Conservation (phyloP, 2,888 invertebrate genomes). For the Blastobasis lacticolella region DNA sequence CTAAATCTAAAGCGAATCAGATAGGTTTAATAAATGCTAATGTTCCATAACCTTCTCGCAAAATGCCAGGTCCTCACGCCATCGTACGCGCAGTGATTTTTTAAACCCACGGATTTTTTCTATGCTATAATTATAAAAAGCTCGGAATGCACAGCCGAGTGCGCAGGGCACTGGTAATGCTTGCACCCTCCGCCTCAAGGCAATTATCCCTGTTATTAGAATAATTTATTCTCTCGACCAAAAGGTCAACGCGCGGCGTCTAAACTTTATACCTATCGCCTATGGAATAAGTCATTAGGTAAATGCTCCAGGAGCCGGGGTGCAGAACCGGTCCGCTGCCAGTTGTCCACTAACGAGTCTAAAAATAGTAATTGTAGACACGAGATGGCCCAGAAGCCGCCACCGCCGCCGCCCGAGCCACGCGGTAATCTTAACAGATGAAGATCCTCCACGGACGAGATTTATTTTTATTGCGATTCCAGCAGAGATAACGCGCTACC, state of each 20-base stretch:
- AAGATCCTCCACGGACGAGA: constrained; percentile 6
- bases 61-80: no score
- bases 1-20: no score
- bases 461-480: constrained; percentile 2
- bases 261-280: not conserved
- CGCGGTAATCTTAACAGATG: constrained; percentile 5
- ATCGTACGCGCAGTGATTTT: no score
- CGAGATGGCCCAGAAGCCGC: constrained; percentile 9
- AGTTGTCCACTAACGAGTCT: constrained; percentile 18
- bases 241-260: constrained; percentile 10
- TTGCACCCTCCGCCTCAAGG: constrained; percentile 25
- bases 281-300: constrained; percentile 26
- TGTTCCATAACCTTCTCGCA: no score
- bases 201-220: constrained; percentile 20
- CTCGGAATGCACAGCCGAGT: constrained; percentile 16
- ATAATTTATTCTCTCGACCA: constrained; percentile 6
- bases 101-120: no score
- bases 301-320: constrained; percentile 10
- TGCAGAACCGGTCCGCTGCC: constrained; percentile 20
- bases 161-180: constrained; percentile 18
- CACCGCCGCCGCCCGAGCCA: constrained; percentile 11
- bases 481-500: not conserved
- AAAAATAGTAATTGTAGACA: constrained; percentile 18
- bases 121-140: constrained; percentile 12
- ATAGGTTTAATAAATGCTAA: no score